Percentiles rank a stretch among this genome's conserved stretches.
Conservation (phyloP, 2,113 vertebrate genomes). For the Mixornis gularis region DNA sequence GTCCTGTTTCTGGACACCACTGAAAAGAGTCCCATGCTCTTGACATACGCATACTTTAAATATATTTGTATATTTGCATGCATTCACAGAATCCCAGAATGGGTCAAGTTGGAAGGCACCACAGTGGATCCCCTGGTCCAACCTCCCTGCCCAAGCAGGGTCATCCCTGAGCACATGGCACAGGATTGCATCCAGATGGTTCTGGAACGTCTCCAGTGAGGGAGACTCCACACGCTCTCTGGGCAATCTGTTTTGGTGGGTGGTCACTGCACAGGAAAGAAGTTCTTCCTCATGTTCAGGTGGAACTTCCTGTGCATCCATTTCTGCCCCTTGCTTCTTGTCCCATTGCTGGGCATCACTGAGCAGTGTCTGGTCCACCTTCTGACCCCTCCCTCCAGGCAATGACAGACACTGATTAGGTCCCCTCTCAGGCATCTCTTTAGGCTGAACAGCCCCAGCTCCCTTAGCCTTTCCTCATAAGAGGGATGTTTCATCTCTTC, state of each 20-base stretch:
- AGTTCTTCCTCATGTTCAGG: neutral
- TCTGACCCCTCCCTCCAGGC: neutral
- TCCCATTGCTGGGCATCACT: neutral
- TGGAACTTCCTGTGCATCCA: neutral
- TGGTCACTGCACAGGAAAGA: neutral
- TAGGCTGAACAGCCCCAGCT: neutral
- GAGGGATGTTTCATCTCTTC: neutral
- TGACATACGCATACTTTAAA: neutral
- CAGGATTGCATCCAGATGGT: neutral
- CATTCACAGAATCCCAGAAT: neutral
- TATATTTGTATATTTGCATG: neutral
- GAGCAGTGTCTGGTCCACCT: neutral
- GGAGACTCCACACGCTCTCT: neutral
- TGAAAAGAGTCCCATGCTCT: neutral
- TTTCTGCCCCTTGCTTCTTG: neutral
- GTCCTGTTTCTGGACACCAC: neutral
- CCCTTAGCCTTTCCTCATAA: neutral
- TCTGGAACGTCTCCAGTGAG: neutral
- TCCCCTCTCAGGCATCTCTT: neutral
- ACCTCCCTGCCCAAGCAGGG: neutral
- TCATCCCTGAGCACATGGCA: too few species aligned
- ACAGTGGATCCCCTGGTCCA: too few species aligned
- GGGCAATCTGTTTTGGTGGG: rapidly evolving
- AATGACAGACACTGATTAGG: neutral
- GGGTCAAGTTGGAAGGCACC: neutral